These are phyloP conservation scores for Gallinago nigripennis DNA, from an alignment of 2,797 vertebrate species.

Conservation along the genomic window DNA sequence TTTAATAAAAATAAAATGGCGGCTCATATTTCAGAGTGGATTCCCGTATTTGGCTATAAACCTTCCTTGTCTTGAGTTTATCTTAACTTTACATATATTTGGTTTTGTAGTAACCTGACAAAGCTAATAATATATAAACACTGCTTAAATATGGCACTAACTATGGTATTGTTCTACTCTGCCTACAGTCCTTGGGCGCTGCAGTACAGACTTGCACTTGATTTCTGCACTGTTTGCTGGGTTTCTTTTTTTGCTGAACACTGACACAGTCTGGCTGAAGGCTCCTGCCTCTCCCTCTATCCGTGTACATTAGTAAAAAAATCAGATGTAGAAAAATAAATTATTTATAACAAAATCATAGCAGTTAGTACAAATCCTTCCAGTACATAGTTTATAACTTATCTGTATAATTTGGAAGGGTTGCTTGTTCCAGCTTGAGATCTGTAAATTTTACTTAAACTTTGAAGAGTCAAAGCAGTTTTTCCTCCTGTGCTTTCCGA, in stretches of 20 bases:
- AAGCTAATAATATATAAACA: not conserved
- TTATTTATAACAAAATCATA: rapidly evolving
- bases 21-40: not conserved
- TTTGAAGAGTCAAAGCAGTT: not conserved
- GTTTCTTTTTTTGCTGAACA: not conserved
- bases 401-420: not conserved
- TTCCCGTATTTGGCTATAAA: not conserved
- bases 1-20: not conserved
- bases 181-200: rapidly evolving
- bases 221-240: rapidly evolving
- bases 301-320: not conserved
- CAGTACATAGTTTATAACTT: not conserved
- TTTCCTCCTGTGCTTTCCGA: conserved; percentile 56
- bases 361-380: not conserved
- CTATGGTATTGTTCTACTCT: rapidly evolving
- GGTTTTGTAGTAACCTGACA: not conserved
- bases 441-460: not conserved
- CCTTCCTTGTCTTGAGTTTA: not conserved
- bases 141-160: not conserved
- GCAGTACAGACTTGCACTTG: not conserved
- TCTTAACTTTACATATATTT: not conserved
- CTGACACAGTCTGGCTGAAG: not conserved
- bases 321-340: not conserved
- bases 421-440: not conserved
- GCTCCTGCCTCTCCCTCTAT: not conserved